Base-by-base conservation (phyloP, 2,797 vertebrate species). In the Lycodopsis pacificus region DNA sequence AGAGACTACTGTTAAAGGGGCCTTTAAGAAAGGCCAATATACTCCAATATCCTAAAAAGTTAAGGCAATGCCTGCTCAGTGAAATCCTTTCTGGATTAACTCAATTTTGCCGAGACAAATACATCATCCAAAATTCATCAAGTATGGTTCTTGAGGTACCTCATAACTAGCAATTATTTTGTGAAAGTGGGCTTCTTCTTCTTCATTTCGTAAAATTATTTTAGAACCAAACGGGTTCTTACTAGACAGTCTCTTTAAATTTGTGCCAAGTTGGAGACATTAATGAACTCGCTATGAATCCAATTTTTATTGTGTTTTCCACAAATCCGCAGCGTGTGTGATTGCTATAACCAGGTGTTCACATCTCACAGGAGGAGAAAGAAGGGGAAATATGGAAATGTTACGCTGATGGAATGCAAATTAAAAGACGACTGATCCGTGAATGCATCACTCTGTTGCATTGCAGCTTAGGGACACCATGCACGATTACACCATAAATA, bases 271-370 rank as follows among this genome's bases (percentile, higher is more conserved):
- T 42, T 48, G 71, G 3, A 70, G 59, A 56, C 17, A 36, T 68
- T 27, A 78, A 77, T 62, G n/a, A 17, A 13, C 25, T 80, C 1
- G 19, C 56, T 59, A 22, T 65, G 15, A 80, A 71, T 59, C 20
- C 13, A 61, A 14, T 64, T 79, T 74, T 38, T 49, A 73, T 67
- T 49, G 22, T 76, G 59, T 81, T 69, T 61, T 25, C 65, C 49
- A 66, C 62, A 82, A 38, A 79, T 81, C 67, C 40, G 56, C 56
- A 22, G 65, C 32, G n/a, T 70, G 69, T 11, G 10, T 38, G 71
- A 80, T 71, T 69, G 53, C 57, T 49, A 1, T 32, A 68, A 65
- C 59, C 77, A 75, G 71, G 54, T 73, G 51, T 65, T 77, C 11
- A 58, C 62, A 48, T 73, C 72, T 64, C 44, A 57, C 20, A 61